phyloP scores from a whole-genome alignment of 2,797 vertebrate species.

The Myotis myotis region DNA sequence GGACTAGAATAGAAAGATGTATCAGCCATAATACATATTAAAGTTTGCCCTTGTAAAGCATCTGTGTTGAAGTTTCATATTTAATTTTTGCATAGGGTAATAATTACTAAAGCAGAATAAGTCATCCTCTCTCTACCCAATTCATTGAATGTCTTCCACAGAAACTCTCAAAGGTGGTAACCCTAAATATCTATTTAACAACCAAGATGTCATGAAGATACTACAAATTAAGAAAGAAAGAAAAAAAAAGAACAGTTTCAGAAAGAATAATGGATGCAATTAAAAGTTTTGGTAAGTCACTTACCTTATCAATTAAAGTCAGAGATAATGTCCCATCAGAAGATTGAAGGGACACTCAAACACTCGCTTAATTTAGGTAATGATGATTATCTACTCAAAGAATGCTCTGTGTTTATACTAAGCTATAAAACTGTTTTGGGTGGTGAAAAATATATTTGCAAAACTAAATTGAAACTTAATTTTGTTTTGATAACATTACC shows the following conservation, averaged over 20 bases:
- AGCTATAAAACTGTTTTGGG: constrained; percentile 23
- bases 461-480: constrained; percentile 56
- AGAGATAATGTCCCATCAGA: constrained; percentile 23
- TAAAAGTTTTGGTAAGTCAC: neutral
- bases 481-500: constrained; percentile 58
- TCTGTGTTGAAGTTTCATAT: neutral
- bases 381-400: constrained; percentile 58
- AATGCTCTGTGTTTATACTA: constrained; percentile 24
- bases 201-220: neutral
- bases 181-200: constrained; percentile 23
- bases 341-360: neutral
- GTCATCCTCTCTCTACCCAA: neutral
- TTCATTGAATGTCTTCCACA: neutral
- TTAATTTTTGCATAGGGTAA: neutral
- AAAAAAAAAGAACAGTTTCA: neutral
- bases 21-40: neutral
- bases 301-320: neutral
- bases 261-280: constrained; percentile 24
- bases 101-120: neutral
- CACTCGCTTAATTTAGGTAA: constrained; percentile 55
- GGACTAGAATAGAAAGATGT: neutral
- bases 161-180: constrained; percentile 30
- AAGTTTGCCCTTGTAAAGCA: neutral
- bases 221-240: neutral
- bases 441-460: constrained; percentile 57